phyloP scores from a whole-genome alignment of 2,113 vertebrate species.

The Antigone vipio region DNA sequence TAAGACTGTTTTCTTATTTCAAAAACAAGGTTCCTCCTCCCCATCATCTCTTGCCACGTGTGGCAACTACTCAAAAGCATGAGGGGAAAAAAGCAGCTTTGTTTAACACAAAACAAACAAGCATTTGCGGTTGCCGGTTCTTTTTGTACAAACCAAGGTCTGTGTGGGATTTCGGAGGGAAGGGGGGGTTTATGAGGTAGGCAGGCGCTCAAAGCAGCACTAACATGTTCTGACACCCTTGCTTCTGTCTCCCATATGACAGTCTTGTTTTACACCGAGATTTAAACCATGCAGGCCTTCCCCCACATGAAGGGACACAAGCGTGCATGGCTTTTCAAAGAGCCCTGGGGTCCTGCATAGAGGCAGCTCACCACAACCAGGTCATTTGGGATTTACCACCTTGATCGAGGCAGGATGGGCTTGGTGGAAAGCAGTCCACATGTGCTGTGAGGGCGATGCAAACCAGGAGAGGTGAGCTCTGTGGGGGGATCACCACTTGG shows the following conservation, averaged over 20 bases:
- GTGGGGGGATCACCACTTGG: neutral
- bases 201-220: neutral
- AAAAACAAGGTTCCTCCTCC: neutral
- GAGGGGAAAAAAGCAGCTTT: neutral
- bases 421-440: fast-evolving
- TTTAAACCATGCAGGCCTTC: neutral
- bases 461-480: neutral
- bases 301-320: neutral
- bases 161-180: neutral
- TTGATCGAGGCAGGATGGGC: fast-evolving
- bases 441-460: neutral
- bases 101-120: neutral
- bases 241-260: neutral
- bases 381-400: neutral
- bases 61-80: neutral
- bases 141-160: neutral
- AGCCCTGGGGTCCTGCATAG: neutral
- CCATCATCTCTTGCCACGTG: neutral
- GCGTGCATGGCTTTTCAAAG: neutral
- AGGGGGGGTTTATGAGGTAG: neutral
- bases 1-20: neutral
- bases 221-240: neutral
- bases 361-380: neutral
- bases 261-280: neutral
- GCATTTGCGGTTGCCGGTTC: neutral